A percentile compares a stretch with the other conserved stretches of the same genome.
These are phyloP conservation scores for Diglossa cyanea DNA, from an alignment of 2,797 vertebrate genomes.

Conservation along the genomic window DNA sequence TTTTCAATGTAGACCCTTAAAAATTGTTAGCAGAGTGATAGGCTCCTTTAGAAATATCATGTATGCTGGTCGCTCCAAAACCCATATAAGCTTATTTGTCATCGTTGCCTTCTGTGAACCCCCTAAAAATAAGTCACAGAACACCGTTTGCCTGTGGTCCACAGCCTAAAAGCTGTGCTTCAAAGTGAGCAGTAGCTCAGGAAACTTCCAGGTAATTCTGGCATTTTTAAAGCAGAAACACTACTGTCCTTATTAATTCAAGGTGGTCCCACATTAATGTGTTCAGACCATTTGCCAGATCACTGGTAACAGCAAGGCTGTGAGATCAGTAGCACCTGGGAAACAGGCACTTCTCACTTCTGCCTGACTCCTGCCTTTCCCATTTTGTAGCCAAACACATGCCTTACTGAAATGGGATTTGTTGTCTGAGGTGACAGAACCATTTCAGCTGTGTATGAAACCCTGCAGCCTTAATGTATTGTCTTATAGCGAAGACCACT, in stretches of 20 bases:
- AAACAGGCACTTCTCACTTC: not conserved
- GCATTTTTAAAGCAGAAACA: not conserved
- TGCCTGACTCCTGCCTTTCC: not conserved
- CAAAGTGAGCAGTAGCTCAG: not conserved
- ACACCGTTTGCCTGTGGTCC: not conserved
- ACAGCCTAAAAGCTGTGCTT: not conserved
- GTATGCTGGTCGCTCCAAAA: not conserved
- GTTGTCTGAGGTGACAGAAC: not conserved
- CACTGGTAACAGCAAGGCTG: fast-evolving
- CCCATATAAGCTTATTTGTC: not conserved
- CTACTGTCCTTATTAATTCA: not conserved
- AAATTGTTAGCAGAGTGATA: not conserved
- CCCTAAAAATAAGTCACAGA: not conserved
- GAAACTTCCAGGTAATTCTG: not conserved
- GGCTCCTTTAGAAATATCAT: not conserved
- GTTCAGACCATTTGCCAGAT: not conserved
- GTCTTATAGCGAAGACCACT: not conserved
- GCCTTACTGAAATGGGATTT: constrained; percentile 13
- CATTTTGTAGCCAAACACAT: not conserved
- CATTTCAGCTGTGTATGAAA: not conserved
- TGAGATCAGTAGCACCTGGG: not conserved
- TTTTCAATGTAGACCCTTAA: not conserved
- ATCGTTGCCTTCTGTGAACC: fast-evolving
- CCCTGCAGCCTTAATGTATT: not conserved
- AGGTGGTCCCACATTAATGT: not conserved